phyloP scores from a whole-genome alignment of 2,797 vertebrate genomes.

The Microtus agrestis region DNA sequence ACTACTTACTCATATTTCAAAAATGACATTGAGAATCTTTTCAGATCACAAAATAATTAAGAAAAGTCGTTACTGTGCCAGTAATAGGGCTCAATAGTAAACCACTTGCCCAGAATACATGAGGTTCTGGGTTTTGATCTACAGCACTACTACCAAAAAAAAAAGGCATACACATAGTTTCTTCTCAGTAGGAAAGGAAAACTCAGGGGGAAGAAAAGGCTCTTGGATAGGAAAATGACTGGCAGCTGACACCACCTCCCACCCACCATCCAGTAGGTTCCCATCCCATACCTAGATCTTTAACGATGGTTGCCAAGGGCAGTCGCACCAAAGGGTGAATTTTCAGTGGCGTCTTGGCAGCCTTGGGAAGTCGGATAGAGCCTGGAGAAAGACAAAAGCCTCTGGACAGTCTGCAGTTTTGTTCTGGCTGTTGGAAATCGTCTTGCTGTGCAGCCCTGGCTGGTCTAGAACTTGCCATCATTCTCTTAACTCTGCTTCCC shows the following conservation, averaged over 20 bases:
- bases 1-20: background rate
- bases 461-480: background rate
- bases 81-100: background rate
- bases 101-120: background rate
- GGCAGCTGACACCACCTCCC: background rate
- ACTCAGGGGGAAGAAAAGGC: background rate
- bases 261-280: background rate
- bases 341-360: conserved; percentile 93
- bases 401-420: background rate
- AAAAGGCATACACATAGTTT: background rate
- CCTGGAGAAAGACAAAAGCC: conserved; percentile 85
- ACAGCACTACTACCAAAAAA: background rate
- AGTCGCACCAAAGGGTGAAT: conserved; percentile 91
- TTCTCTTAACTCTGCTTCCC: background rate
- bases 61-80: background rate
- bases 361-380: conserved; percentile 96
- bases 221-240: background rate
- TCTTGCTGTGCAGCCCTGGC: background rate
- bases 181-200: background rate
- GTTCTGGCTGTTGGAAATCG: background rate
- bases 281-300: conserved; percentile 93
- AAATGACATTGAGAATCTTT: background rate
- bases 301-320: conserved; percentile 93
- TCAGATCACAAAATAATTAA: background rate
- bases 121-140: background rate